Evolutionary conservation across 1,140 invertebrate genomes (phyloP).

Genomic region (Calliopsis andreniformis): DNA sequence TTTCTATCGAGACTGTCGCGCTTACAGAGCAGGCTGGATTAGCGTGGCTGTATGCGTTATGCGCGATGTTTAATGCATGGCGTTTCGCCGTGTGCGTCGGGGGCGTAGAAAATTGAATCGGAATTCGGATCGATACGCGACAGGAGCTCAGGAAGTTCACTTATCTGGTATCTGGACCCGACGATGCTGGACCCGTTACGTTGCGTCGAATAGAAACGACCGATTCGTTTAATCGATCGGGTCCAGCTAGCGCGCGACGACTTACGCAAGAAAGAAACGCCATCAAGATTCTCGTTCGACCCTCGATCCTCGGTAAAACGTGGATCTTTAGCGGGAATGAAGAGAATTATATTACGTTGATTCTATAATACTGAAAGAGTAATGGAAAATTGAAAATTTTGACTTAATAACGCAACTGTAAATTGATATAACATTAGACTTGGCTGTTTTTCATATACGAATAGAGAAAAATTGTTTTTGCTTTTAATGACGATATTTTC

Average conservation of each 20-base stretch:
- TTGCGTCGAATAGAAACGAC: conserved; percentile 54
- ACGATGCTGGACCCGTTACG: conserved; percentile 17
- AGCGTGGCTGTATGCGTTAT: conserved; percentile 52
- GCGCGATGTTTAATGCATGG: conserved; percentile 64
- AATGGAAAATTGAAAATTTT: not conserved
- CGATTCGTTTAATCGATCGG: conserved; percentile 54
- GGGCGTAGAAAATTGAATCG: conserved; percentile 63
- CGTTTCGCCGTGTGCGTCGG: conserved; percentile 53
- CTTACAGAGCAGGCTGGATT: conserved; percentile 45
- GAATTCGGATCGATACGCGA: conserved; percentile 65
- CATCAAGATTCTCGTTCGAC: not conserved
- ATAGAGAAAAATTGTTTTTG: no score
- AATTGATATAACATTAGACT: no score
- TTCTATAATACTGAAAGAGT: not conserved
- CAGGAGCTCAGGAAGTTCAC: conserved; percentile 51
- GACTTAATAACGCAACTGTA: not conserved
- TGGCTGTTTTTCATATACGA: no score
- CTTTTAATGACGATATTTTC: no score
- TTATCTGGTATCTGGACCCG: conserved; percentile 56
- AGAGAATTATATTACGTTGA: not conserved
- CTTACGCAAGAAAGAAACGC: not conserved
- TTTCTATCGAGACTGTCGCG: conserved; percentile 32
- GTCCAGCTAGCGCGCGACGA: not conserved
- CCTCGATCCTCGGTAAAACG: not conserved
- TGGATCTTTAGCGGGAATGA: not conserved